Evolutionary conservation across 2,113 vertebrate species (phyloP).

Genomic region (Zosterops lateralis): DNA sequence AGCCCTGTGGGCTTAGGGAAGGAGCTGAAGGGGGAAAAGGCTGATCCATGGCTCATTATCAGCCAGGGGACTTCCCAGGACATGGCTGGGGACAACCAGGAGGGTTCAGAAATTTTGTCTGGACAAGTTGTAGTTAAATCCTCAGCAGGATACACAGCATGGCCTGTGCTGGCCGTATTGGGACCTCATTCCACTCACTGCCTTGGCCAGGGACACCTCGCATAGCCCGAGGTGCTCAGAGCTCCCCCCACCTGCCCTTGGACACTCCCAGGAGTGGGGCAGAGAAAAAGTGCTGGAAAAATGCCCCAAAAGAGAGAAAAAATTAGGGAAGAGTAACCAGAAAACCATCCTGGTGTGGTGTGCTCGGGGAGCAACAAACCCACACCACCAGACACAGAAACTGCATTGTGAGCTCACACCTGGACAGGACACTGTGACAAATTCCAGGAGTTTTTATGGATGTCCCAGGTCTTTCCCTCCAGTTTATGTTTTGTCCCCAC

Average conservation of each 20-base stretch:
- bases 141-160: neutral
- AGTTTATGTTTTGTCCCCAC: fast-evolving
- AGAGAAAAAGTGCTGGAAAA: neutral
- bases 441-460: neutral
- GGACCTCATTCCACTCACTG: neutral
- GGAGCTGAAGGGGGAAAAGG: neutral
- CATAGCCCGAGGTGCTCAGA: neutral
- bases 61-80: neutral
- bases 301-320: neutral
- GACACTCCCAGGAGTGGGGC: neutral
- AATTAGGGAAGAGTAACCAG: neutral
- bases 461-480: neutral
- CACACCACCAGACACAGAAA: neutral
- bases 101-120: neutral
- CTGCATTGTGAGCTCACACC: fast-evolving
- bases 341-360: fast-evolving
- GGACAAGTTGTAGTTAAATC: neutral
- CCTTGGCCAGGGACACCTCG: neutral
- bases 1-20: neutral
- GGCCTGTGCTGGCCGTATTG: neutral
- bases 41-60: neutral
- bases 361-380: neutral
- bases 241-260: neutral
- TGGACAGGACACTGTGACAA: neutral
- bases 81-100: neutral